Percentiles rank a stretch among this genome's conserved stretches.
Evolutionary conservation across 2,797 vertebrate genomes (phyloP).

Genomic region (Hyperoplus lanceolatus): DNA sequence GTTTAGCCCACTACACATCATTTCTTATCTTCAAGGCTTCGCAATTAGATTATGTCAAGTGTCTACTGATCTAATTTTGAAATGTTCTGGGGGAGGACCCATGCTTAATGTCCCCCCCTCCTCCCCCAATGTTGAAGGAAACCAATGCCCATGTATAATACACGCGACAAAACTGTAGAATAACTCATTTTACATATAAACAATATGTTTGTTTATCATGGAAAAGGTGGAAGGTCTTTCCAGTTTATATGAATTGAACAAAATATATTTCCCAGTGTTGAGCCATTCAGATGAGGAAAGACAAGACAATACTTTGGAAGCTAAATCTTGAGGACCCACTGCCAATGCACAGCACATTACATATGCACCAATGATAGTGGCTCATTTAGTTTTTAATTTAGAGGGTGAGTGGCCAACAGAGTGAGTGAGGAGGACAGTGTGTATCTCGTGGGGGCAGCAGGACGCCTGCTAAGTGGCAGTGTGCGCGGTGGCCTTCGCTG

Average conservation of each 20-base stretch:
- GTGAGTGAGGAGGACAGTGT: constrained; percentile 53
- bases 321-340: constrained; percentile 7
- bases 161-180: no score
- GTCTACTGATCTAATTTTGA: no score
- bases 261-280: background rate
- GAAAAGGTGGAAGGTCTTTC: background rate
- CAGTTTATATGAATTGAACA: constrained; percentile 8
- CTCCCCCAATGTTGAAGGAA: no score
- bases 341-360: constrained; percentile 20
- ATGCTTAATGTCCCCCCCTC: no score
- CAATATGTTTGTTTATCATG: background rate
- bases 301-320: constrained; percentile 22
- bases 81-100: no score
- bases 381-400: constrained; percentile 71
- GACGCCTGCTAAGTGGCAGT: constrained; percentile 46
- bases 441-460: constrained; percentile 56
- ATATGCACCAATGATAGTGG: constrained; percentile 48
- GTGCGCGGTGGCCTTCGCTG: constrained; percentile 58
- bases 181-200: no score
- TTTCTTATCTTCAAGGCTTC: no score
- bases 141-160: no score
- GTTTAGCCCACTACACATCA: no score
- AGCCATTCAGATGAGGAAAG: background rate
- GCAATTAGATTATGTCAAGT: no score
- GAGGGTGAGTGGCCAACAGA: constrained; percentile 47